Evolutionary conservation across 2,113 vertebrate genomes (phyloP), one percentile per base, ranked within the genome.

Genomic region (Gobio gobio): DNA sequence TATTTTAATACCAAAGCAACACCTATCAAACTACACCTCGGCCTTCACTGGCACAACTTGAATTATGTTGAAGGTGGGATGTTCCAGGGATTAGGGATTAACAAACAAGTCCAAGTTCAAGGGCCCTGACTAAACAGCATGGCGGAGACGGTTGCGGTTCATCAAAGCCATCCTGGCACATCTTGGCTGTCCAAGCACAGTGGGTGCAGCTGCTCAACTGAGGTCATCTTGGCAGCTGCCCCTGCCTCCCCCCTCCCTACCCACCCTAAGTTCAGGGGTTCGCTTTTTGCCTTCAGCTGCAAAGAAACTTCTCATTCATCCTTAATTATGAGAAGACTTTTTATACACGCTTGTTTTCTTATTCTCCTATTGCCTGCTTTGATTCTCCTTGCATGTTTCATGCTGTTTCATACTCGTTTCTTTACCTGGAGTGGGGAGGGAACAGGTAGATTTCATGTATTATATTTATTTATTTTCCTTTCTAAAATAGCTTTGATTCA

Each of bases 181-280:
- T 84, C 78, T 64, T 79, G 80, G 83, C 63, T 63, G 78, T 79
- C 87, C 78, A 68, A 13, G 86, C 86, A 82, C 83, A 86, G 78
- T 64, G 82, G 72, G 59, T 82, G 78, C 84, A 90, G 91, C 93
- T 93, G 93, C 93, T 94, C 89, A 36, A 72, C 90, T 94, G 92
- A 94, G 91, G 91, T 93, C 92, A 92, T 92, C 84, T 89, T 85
- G 84, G 90, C 93, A 94, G 92, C 91, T 93, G 92, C 90, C 81
- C 78, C 63, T 51, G 24, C 29, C 12, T 33, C 29, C 20, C 59
- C 59, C 61, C 49, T 33, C 12, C 20, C 4, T 14, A n/a, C 36
- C 36, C 77, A 0, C n/a, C 26, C 20, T 64, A 81, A 82, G 43
- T 58, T 82, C 58, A 61, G 24, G 61, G 80, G 47, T 76, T 58